Evolutionary conservation across 2,888 invertebrate species (phyloP).

Genomic region (Leucoma salicis): DNA sequence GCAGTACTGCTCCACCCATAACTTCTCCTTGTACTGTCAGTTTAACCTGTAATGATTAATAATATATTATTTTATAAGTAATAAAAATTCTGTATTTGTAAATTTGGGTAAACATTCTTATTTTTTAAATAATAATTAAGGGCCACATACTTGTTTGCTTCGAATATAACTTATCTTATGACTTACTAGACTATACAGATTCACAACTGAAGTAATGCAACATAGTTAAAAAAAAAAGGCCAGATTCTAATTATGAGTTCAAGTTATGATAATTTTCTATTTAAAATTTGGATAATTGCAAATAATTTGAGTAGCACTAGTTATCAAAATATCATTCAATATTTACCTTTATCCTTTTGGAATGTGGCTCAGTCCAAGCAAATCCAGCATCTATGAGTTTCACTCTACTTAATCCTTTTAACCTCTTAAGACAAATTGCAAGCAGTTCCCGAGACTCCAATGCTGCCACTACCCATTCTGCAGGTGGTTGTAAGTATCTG

Average conservation of each 20-base stretch:
- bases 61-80: neutral
- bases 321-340: too few relatives aligned
- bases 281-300: too few relatives aligned
- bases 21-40: constrained; percentile 98
- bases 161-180: too few relatives aligned
- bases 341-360: constrained; percentile 95
- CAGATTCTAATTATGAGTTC: too few relatives aligned
- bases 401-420: constrained; percentile 94
- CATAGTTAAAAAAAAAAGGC: too few relatives aligned
- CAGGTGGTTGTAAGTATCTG: constrained; percentile 94
- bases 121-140: neutral
- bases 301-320: too few relatives aligned
- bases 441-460: constrained; percentile 96
- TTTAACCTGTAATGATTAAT: constrained; percentile 83
- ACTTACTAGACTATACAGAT: too few relatives aligned
- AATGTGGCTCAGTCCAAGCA: constrained; percentile 99
- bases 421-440: constrained; percentile 93
- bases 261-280: too few relatives aligned
- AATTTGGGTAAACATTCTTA: neutral
- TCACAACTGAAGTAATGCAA: too few relatives aligned
- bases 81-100: neutral
- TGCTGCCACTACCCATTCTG: constrained; percentile 91
- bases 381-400: constrained; percentile 97
- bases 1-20: constrained; percentile 92
- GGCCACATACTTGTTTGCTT: too few relatives aligned